phyloP scores from a whole-genome alignment of 2,113 vertebrate genomes.

The Rhombomys opimus region DNA sequence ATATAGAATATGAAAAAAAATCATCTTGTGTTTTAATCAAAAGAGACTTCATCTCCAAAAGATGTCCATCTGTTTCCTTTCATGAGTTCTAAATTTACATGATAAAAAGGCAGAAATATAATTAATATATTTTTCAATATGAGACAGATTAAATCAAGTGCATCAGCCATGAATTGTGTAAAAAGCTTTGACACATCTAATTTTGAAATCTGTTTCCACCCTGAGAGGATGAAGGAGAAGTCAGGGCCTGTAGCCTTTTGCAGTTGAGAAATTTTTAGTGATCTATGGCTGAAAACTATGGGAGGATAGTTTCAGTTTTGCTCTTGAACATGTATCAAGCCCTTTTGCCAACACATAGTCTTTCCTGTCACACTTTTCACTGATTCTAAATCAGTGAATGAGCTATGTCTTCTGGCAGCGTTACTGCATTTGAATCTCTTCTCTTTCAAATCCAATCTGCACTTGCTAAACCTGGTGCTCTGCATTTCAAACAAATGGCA shows the following conservation, averaged over 20 bases:
- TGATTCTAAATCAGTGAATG: slow-evolving; percentile 80
- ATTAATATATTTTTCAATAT: slow-evolving; percentile 73
- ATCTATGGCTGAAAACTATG: slow-evolving; percentile 61
- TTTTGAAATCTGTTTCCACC: slow-evolving; percentile 64
- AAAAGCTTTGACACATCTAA: slow-evolving; percentile 74
- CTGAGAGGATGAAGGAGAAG: slow-evolving; percentile 4
- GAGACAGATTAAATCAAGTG: slow-evolving; percentile 66
- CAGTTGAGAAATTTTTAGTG: slow-evolving; percentile 32
- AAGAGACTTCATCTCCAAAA: slow-evolving; percentile 65
- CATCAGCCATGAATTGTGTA: slow-evolving; percentile 70
- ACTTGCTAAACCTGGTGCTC: slow-evolving; percentile 72
- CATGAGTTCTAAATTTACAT: slow-evolving; percentile 78
- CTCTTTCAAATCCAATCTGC: slow-evolving; percentile 72
- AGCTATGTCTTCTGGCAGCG: slow-evolving; percentile 78
- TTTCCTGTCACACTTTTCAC: slow-evolving; percentile 83
- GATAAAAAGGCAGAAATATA: slow-evolving; percentile 65
- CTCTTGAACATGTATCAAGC: slow-evolving; percentile 78
- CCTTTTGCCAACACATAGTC: slow-evolving; percentile 76
- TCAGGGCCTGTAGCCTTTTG: slow-evolving; percentile 48
- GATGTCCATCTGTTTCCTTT: slow-evolving; percentile 73
- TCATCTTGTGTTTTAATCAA: slow-evolving; percentile 66
- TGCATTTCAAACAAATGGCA: slow-evolving; percentile 22
- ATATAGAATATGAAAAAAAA: slow-evolving; percentile 24
- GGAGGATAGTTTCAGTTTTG: slow-evolving; percentile 73
- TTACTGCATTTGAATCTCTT: slow-evolving; percentile 62